Conservation (phyloP, 2,888 invertebrate genomes). For the Pecten maximus region DNA sequence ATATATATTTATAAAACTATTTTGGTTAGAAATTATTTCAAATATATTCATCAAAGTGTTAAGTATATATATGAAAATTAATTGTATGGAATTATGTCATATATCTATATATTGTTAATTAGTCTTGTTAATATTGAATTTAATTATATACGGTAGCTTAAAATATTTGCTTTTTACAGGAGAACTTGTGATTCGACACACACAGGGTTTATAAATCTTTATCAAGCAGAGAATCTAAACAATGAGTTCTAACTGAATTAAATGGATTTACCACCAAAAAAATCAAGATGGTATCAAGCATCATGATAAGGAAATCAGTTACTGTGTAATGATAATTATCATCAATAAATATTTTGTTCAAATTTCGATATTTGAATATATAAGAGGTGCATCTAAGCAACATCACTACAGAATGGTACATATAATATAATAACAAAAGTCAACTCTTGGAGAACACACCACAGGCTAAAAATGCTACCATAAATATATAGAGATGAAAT, state of each 20-base stretch:
- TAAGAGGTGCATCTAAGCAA: conserved; percentile 23
- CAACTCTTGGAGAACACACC: not conserved
- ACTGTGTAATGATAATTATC: too few species aligned
- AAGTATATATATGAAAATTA: too few species aligned
- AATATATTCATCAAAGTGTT: too few species aligned
- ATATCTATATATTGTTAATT: too few species aligned
- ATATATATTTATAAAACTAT: too few species aligned
- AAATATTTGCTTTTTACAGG: not conserved
- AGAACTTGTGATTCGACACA: not conserved
- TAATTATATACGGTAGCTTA: too few species aligned
- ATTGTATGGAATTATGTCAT: too few species aligned
- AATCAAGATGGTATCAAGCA: not conserved
- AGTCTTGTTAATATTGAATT: too few species aligned
- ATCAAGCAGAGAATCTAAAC: not conserved
- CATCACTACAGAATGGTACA: conserved; percentile 6
- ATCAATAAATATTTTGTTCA: too few species aligned
- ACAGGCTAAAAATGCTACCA: conserved; percentile 17
- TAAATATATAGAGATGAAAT: not conserved
- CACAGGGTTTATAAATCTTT: not conserved
- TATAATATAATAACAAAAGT: not conserved
- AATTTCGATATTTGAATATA: not conserved
- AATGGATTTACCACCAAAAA: too few species aligned
- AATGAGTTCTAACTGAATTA: not conserved
- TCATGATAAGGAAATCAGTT: not conserved
- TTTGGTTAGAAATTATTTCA: too few species aligned